A percentile compares a stretch with the other conserved stretches of the same genome.
phyloP scores from a whole-genome alignment of 2,888 invertebrate genomes.

The Drosophila lacicola region DNA sequence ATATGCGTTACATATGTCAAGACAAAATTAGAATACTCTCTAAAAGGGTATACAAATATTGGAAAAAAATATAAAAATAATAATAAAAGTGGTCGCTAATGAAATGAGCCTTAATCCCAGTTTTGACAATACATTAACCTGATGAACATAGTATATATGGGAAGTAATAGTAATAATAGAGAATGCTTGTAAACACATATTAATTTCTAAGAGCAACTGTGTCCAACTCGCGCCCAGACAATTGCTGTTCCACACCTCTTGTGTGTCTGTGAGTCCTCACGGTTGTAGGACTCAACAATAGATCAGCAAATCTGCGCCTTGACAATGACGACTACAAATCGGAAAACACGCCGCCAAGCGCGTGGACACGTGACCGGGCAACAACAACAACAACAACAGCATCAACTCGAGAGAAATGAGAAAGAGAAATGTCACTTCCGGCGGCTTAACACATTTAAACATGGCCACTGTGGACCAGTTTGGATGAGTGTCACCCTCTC shows the following conservation, averaged over 20 bases:
- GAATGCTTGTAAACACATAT: too few species aligned
- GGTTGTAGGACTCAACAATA: slow-evolving; percentile 45
- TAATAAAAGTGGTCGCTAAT: too few species aligned
- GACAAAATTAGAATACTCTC: too few species aligned
- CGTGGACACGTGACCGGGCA: slow-evolving; percentile 74
- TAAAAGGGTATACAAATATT: too few species aligned
- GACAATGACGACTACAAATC: slow-evolving; percentile 78
- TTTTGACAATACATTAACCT: too few species aligned
- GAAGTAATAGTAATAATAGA: too few species aligned
- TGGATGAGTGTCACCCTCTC: slow-evolving; percentile 32
- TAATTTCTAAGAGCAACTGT: too few species aligned
- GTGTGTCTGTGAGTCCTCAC: background rate
- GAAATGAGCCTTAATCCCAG: too few species aligned
- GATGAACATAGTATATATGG: too few species aligned
- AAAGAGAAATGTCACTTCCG: slow-evolving; percentile 78
- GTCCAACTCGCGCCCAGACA: background rate
- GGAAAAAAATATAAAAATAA: too few species aligned
- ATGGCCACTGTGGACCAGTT: slow-evolving; percentile 53
- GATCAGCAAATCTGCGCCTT: slow-evolving; percentile 58
- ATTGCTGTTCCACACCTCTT: slow-evolving; percentile 5
- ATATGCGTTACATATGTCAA: too few species aligned
- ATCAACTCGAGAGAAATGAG: slow-evolving; percentile 20
- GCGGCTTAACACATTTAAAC: slow-evolving; percentile 78
- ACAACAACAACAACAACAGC: slow-evolving; percentile 15
- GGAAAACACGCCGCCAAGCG: slow-evolving; percentile 72